Conservation (phyloP, 2,888 invertebrate species). For the Trachelus tabidus region DNA sequence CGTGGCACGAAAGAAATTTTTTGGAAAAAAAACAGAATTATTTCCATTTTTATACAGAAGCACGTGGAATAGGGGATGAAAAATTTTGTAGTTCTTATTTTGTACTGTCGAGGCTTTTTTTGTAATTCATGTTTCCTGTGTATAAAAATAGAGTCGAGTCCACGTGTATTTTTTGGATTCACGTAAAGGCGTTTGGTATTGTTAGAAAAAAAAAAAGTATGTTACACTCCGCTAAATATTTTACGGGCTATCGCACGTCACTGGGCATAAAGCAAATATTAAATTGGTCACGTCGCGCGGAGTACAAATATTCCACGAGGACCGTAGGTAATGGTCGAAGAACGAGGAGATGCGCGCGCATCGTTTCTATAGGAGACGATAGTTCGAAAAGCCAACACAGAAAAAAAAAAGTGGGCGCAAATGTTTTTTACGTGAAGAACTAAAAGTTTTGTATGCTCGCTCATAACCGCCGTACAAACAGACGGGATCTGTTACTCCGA, state of each 20-base stretch:
- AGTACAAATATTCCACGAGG: conserved; percentile 9
- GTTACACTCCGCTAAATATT: conserved; percentile 7
- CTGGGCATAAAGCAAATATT: conserved; percentile 16
- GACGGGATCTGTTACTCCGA: conserved; percentile 14
- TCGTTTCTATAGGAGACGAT: neutral
- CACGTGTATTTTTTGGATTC: neutral
- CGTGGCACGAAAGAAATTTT: neutral
- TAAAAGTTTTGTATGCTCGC: conserved; percentile 12
- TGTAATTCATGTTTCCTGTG: too few relatives aligned
- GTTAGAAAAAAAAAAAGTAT: neutral
- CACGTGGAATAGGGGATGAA: neutral
- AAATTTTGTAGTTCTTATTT: too few relatives aligned
- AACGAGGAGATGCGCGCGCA: neutral
- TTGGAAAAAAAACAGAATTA: neutral
- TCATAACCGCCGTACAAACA: conserved; percentile 14
- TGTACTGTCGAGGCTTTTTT: too few relatives aligned
- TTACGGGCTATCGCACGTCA: conserved; percentile 10
- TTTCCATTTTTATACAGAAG: neutral
- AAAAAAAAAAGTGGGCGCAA: conserved; percentile 10
- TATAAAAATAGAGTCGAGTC: neutral
- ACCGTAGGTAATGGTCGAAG: neutral
- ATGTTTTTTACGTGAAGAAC: conserved; percentile 7
- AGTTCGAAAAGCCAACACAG: conserved; percentile 3
- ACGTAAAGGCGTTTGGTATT: neutral
- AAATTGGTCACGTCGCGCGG: conserved; percentile 2